Evolutionary conservation across 2,113 vertebrate species (phyloP), one percentile per base, ranked within the genome.

Genomic region (Syngnathus floridae): DNA sequence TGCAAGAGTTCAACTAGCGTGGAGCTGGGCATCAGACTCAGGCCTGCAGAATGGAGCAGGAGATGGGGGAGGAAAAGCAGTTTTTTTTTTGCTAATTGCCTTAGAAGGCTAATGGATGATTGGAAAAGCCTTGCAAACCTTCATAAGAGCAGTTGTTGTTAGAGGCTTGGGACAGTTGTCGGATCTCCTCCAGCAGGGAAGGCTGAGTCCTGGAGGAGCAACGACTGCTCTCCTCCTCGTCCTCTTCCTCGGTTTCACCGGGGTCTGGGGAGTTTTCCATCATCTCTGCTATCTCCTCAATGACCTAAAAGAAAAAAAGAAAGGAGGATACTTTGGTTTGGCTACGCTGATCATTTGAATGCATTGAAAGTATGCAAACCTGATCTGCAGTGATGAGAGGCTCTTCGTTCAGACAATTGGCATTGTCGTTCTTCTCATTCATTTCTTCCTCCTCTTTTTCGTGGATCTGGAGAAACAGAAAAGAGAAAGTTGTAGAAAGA

Each of bases 241-340:
- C 93, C 64, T 94, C 93, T 71, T 94, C 93, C 66, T 94, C 93
- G 0, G 90, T 91, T 82, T 96, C 94, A 5, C 91, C 95, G 0
- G 94, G 94, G 74, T 96, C 94, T 0, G 95, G 94, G 11, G 95
- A 96, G 78, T 96, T 95, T 84, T 95, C 93, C 95, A 96, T 96
- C 95, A 96, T 96, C 82, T 96, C 95, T 14, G 93, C 95, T 22
- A 96, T 94, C 86, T 96, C 94, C 82, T 96, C 95, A 64, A 96
- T 96, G 45, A 96, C 94, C 95, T 96, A 81, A 7, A 22, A 38
- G 21, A 57, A 22, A 38, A 19, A 57, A n/a, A 62, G n/a, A 66
- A 46, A 52, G 14, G 21, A n/a, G 17, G 8, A 31, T 55, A 4
- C 3, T 17, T 7, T 5, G 19, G n/a, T 22, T 26, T 26, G 3